phyloP scores from a whole-genome alignment of 2,113 vertebrate species.

The Myiagra hebetior region DNA sequence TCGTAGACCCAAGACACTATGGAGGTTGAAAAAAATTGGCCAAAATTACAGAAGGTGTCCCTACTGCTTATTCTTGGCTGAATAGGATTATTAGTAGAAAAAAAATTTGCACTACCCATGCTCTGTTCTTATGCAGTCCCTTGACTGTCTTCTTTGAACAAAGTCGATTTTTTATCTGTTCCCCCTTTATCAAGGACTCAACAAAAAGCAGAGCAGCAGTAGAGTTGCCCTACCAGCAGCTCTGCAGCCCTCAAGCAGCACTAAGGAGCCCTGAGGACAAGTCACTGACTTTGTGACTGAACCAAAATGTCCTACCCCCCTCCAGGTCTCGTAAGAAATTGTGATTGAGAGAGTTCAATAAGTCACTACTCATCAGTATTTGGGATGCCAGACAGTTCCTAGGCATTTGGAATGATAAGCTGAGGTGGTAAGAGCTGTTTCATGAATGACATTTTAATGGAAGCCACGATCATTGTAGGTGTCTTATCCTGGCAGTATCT shows the following conservation, averaged over 20 bases:
- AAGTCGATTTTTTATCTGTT: neutral
- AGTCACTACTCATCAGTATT: neutral
- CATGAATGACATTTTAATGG: neutral
- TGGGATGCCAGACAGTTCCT: neutral
- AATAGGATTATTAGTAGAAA: neutral
- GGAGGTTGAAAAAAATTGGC: neutral
- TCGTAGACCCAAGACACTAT: neutral
- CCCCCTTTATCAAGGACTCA: neutral
- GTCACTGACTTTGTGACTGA: neutral
- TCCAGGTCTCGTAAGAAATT: neutral
- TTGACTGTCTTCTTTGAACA: neutral
- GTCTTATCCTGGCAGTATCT: neutral
- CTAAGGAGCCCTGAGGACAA: neutral
- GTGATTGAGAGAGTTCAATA: neutral
- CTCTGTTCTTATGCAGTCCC: neutral
- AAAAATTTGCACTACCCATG: accelerated
- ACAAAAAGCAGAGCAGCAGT: neutral
- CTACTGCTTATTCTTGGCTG: neutral
- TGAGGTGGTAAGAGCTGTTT: neutral
- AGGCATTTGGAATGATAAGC: neutral
- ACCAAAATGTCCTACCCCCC: neutral
- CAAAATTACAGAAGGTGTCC: neutral
- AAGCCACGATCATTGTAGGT: neutral
- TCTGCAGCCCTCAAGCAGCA: neutral
- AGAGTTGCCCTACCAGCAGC: neutral